Percentiles rank a stretch among this genome's conserved stretches.
phyloP scores from a whole-genome alignment of 1,140 invertebrate species.

The Drosophila jambulina region DNA sequence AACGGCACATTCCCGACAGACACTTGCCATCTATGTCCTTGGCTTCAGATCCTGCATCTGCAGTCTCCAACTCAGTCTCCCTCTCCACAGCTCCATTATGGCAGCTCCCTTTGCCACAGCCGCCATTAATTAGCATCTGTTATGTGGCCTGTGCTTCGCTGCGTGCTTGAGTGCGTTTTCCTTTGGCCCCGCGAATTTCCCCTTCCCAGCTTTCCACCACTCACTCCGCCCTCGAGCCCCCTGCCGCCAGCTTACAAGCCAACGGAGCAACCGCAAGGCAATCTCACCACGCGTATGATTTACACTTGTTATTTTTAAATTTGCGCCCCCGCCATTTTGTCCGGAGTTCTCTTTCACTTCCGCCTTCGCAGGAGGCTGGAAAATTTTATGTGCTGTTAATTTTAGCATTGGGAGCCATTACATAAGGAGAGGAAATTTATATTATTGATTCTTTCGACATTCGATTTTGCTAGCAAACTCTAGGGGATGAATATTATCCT shows the following conservation, averaged over 20 bases:
- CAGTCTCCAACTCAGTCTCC: slow-evolving; percentile 14
- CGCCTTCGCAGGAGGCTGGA: slow-evolving; percentile 26
- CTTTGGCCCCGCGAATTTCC: slow-evolving; percentile 3
- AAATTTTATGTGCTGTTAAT: slow-evolving; percentile 61
- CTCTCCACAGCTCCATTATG: slow-evolving; percentile 17
- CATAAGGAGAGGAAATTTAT: slow-evolving; percentile 33
- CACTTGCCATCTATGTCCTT: slow-evolving; percentile 51
- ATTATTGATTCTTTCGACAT: slow-evolving; percentile 36
- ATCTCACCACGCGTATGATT: slow-evolving; percentile 74
- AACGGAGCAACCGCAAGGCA: slow-evolving; percentile 37
- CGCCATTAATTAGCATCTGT: slow-evolving; percentile 80
- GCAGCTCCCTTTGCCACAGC: slow-evolving; percentile 39
- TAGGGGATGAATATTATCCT: slow-evolving; percentile 2
- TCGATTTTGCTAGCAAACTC: not conserved
- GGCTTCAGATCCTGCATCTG: slow-evolving; percentile 28
- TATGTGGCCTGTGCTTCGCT: slow-evolving; percentile 51
- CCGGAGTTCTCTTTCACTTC: slow-evolving; percentile 46
- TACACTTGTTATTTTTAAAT: slow-evolving; percentile 83
- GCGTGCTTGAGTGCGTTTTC: slow-evolving; percentile 68
- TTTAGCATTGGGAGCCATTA: slow-evolving; percentile 47
- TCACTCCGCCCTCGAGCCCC: not conserved
- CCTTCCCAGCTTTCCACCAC: not conserved
- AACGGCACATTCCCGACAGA: slow-evolving; percentile 68
- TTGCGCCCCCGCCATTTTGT: slow-evolving; percentile 67
- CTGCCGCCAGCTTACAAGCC: not conserved